A percentile compares a stretch with the other conserved stretches of the same genome.
phyloP scores from a whole-genome alignment of 2,113 vertebrate species.

The Camelus bactrianus region DNA sequence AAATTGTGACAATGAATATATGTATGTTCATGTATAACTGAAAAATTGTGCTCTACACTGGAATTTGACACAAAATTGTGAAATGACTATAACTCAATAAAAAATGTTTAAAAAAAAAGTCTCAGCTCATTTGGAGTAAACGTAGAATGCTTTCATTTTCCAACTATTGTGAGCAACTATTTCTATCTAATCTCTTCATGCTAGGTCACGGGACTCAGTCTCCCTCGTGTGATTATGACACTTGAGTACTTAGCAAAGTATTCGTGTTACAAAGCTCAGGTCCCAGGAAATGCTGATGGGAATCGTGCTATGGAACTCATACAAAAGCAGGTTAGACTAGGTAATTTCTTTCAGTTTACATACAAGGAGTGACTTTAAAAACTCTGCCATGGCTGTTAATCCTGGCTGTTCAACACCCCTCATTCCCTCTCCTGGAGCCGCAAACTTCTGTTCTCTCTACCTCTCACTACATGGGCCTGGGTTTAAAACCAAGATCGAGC shows the following conservation, averaged over 20 bases:
- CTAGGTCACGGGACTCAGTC: not conserved
- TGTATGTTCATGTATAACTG: too few relatives aligned
- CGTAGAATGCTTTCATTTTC: not conserved
- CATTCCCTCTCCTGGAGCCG: not conserved
- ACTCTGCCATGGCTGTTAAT: not conserved
- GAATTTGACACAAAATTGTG: too few relatives aligned
- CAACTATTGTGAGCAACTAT: not conserved
- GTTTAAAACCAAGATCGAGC: not conserved
- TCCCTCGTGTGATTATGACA: not conserved
- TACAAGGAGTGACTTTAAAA: not conserved
- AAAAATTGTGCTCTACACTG: too few relatives aligned
- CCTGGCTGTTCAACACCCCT: not conserved
- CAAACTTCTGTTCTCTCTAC: not conserved
- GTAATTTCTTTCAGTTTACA: not conserved
- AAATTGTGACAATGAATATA: too few relatives aligned
- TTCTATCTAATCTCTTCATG: not conserved
- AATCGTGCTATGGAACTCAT: not conserved
- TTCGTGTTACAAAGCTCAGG: not conserved
- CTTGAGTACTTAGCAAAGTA: not conserved
- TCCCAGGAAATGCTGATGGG: not conserved
- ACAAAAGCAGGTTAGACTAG: not conserved
- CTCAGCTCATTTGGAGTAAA: not conserved
- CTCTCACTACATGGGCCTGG: not conserved
- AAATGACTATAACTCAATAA: too few relatives aligned
- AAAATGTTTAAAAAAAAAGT: not conserved